Evolutionary conservation across 2,888 invertebrate species (phyloP).

Genomic region (Lissocephala sabroskyi): DNA sequence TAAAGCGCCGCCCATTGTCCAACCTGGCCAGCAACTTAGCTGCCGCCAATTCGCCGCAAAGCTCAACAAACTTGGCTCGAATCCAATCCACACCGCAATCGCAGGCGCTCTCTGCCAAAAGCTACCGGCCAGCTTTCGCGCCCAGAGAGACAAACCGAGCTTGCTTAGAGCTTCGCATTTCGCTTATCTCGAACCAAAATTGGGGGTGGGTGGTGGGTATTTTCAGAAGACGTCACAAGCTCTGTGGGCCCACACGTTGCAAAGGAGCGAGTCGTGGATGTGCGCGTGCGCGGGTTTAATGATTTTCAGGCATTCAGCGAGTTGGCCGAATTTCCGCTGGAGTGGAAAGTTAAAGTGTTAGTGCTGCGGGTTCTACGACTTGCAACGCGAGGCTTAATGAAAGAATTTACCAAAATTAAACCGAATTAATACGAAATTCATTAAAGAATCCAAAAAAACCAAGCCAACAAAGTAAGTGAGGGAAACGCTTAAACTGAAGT

Average conservation of each 20-base stretch:
- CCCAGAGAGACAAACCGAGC: neutral
- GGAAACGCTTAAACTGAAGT: too few species aligned
- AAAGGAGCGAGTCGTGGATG: constrained; percentile 14
- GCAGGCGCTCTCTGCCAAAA: too few species aligned
- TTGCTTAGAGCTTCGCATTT: neutral
- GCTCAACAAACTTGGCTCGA: constrained; percentile 13
- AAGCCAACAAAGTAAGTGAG: neutral
- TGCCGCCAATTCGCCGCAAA: neutral
- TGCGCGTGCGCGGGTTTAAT: constrained; percentile 54
- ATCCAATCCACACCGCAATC: too few species aligned
- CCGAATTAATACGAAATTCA: neutral
- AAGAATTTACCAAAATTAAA: neutral
- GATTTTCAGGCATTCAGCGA: constrained; percentile 38
- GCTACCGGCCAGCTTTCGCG: neutral
- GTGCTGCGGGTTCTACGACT: constrained; percentile 16
- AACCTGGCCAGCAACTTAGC: constrained; percentile 15
- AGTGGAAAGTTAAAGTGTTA: constrained; percentile 39
- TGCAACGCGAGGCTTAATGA: too few species aligned
- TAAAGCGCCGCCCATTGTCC: constrained; percentile 31
- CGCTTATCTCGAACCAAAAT: too few species aligned
- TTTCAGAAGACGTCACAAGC: constrained; percentile 43
- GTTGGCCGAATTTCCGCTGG: constrained; percentile 24
- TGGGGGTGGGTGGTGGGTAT: too few species aligned
- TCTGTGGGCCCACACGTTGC: neutral
- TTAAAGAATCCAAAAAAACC: neutral